Base-by-base conservation (phyloP, 2,797 vertebrate species). In the Okamejei kenojei region DNA sequence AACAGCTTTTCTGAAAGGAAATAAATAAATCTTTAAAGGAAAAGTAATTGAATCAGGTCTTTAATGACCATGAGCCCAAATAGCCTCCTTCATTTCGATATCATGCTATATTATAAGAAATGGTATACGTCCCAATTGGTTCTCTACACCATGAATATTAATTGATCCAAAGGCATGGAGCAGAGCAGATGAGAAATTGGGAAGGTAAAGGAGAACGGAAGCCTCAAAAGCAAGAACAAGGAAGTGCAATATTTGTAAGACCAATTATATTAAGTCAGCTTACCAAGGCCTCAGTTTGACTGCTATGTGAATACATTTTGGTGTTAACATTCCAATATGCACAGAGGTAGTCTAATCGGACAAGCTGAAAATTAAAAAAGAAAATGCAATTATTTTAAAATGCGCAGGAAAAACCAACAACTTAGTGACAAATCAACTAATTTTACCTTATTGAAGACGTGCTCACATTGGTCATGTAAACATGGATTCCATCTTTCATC, bases 271-370 rank as follows among this genome's bases (percentile, higher is more conserved):
- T 63, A 81, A 93, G 61, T 93, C 93, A 93, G 96, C 97, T 98
- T 96, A 99, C 99, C 97, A 99, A 95, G 6, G 98, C 97, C 93
- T 98, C 96, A 0, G 97, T 95, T 94, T 96, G 95, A 94, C 93
- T 95, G 94, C 96, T 94, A 94, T 96, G 96, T 94, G 99, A 99
- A 96, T 98, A 99, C 94, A 99, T 97, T 92, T 96, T 95, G 0
- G 98, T 98, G 94, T 98, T 97, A 94, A 99, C 98, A 94, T 99
- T 99, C 98, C 98, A 99, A 95, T 99, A 99, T 61, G 98, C 98
- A 97, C 98, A 99, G 94, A 99, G 97, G 94, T 97, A 98, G 96
- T 99, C 98, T 76, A 99, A 95, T 94, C 97, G 97, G 93, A 99
- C 97, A 94, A 99, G 96, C 99, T 99, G 95, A 93, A 96, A 96